Evolutionary conservation across 2,113 vertebrate genomes (phyloP), one percentile per base, ranked within the genome.

Genomic region (Mandrillus leucophaeus): DNA sequence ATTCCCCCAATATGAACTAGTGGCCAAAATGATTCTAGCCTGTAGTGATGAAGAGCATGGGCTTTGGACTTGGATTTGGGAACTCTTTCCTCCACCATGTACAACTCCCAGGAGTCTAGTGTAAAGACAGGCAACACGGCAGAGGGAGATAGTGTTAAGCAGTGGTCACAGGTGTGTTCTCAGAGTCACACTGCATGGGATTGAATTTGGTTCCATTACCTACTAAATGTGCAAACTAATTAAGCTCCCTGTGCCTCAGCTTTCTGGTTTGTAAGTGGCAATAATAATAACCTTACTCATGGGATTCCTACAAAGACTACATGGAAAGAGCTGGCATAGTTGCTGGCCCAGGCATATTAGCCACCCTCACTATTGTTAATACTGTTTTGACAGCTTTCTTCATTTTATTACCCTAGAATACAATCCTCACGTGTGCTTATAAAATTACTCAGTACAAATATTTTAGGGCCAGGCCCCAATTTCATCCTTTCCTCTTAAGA

Each of bases 401-500:
- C 17, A 61, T 76, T 87, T 55, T 79, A 70, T 40, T 14, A 35
- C 50, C 43, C 50, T 40, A 93, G 73, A 75, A 72, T 14, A 35
- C 8, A 12, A 3, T 48, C 52, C 81, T 45, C 32, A 3, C 32
- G 61, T 76, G 43, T 66, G 27, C 25, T 66, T 68, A 45, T 14
- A 80, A 45, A 92, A 92, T 11, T 55, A 45, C 50, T 38, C 5
- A 40, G 45, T 20, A 86, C 27, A 88, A 66, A 82, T 10, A 52
- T 2, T 48, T 48, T 2, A 45, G 55, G 9, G 1, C 30, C 81
- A 89, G 45, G 61, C 13, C 43, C 12, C 66, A 48, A 52, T 32
- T 32, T 90, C 57, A 87, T 40, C 20, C 72, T 82, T 94, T 79
- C 27, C 43, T 86, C 82, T 93, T 78, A 89, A 66, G 52, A 50